These are phyloP conservation scores for Drosophila mayaguana DNA, from an alignment of 2,888 invertebrate species.

Conservation along the genomic window DNA sequence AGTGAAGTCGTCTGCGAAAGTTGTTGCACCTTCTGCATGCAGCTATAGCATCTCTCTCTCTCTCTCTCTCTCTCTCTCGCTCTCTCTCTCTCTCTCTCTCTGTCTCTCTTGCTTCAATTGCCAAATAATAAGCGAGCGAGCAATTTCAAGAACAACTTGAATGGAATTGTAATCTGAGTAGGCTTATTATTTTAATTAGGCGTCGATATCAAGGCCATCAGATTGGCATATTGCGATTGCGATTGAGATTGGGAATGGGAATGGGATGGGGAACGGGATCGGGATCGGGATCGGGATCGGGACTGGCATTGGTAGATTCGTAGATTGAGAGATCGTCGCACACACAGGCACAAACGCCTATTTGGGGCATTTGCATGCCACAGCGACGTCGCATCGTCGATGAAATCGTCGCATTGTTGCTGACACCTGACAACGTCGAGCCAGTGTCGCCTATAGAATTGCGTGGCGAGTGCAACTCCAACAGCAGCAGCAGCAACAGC, in stretches of 20 bases:
- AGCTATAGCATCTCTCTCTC: background rate
- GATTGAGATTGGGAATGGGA: conserved; percentile 11
- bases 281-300: background rate
- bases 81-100: background rate
- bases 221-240: conserved; percentile 74
- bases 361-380: conserved; percentile 67
- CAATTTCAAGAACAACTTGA: conserved; percentile 42
- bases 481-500: conserved; percentile 9
- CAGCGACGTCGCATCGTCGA: conserved; percentile 47
- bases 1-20: conserved; percentile 70
- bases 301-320: conserved; percentile 32
- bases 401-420: conserved; percentile 66
- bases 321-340: conserved; percentile 61
- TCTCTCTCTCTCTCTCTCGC: conserved; percentile 1
- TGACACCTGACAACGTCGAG: conserved; percentile 75
- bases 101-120: conserved; percentile 1
- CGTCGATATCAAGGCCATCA: conserved; percentile 73
- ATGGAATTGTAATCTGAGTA: conserved; percentile 73
- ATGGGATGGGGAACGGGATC: background rate
- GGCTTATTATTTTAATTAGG: conserved; percentile 82
- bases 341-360: conserved; percentile 49
- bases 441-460: conserved; percentile 51
- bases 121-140: conserved; percentile 29
- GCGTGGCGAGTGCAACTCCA: conserved; percentile 71
- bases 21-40: conserved; percentile 35